Percentiles rank a stretch among this genome's conserved stretches.
Conservation (phyloP, 2,888 invertebrate genomes). For the Eumerus sabulonum region DNA sequence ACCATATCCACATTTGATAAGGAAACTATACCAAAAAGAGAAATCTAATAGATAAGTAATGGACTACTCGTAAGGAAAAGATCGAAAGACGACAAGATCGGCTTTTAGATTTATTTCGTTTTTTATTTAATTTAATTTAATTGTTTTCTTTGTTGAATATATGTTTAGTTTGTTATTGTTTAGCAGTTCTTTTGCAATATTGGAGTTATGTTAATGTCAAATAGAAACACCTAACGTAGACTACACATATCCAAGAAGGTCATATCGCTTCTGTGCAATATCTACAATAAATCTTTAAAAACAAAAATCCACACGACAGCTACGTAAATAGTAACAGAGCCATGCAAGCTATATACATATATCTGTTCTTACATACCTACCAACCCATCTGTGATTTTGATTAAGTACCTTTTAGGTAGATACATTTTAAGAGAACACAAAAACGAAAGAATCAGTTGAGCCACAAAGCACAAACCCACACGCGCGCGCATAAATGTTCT, state of each 20-base stretch:
- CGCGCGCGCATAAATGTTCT: constrained; percentile 30
- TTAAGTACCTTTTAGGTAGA: constrained; percentile 71
- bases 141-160: constrained; percentile 13
- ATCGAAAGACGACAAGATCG: constrained; percentile 37
- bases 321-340: constrained; percentile 32
- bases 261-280: constrained; percentile 50
- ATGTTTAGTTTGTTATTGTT: constrained; percentile 27
- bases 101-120: constrained; percentile 23
- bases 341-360: constrained; percentile 42
- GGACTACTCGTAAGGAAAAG: constrained; percentile 53
- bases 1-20: constrained; percentile 62
- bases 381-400: constrained; percentile 71
- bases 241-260: constrained; percentile 57
- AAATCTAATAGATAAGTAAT: constrained; percentile 58
- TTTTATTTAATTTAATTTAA: constrained; percentile 32
- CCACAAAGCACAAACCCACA: constrained; percentile 53
- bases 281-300: constrained; percentile 9
- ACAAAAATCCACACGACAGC: constrained; percentile 31
- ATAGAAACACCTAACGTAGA: constrained; percentile 25
- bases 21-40: constrained; percentile 63
- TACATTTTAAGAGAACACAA: constrained; percentile 62
- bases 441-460: constrained; percentile 60
- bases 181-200: constrained; percentile 31
- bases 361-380: constrained; percentile 64
- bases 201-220: constrained; percentile 21